Evolutionary conservation across 2,888 invertebrate genomes (phyloP), one percentile per base, ranked within the genome.

Genomic region (Chesias legatella): DNA sequence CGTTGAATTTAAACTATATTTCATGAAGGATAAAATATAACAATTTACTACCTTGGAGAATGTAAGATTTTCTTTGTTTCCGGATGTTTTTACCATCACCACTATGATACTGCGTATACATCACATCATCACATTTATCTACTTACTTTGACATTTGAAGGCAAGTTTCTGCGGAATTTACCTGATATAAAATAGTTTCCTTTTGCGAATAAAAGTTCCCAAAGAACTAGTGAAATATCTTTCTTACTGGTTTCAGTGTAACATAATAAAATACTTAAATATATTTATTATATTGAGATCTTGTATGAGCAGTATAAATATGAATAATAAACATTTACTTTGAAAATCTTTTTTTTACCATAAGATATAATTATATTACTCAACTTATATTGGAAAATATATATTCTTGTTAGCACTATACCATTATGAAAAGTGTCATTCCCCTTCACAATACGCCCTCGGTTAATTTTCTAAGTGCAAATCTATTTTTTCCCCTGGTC

Each of bases 381-480:
- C n/a, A n/a, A n/a, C n/a, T n/a, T n/a, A n/a, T n/a, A n/a, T n/a
- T n/a, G n/a, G n/a, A n/a, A n/a, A n/a, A n/a, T n/a, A n/a, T n/a
- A n/a, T n/a, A n/a, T n/a, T n/a, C n/a, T 25, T 8, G 25, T 8
- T 2, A 17, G 1, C 10, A 9, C 9, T 7, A 3, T 9, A 26
- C 9, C 3, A 7, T 26, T 4, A 3, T 3, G 10, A 17, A 32
- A 21, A 36, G 44, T 49, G 20, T 37, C 40, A 39, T 33, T 43
- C 35, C 34, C 48, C 45, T 32, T 43, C 32, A 48, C 34, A 42
- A 48, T 40, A 42, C 44, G 43, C 65, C 58, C 56, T 56, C 67
- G 65, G 73, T 79, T 80, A 82, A 82, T 80, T 80, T 79, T 81
- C 63, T 79, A 77, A 82, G 79, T 79, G 79, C 74, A 71, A 75